Percentiles rank a stretch among this genome's conserved stretches.
phyloP scores from a whole-genome alignment of 2,113 vertebrate genomes.

The Istiophorus platypterus region DNA sequence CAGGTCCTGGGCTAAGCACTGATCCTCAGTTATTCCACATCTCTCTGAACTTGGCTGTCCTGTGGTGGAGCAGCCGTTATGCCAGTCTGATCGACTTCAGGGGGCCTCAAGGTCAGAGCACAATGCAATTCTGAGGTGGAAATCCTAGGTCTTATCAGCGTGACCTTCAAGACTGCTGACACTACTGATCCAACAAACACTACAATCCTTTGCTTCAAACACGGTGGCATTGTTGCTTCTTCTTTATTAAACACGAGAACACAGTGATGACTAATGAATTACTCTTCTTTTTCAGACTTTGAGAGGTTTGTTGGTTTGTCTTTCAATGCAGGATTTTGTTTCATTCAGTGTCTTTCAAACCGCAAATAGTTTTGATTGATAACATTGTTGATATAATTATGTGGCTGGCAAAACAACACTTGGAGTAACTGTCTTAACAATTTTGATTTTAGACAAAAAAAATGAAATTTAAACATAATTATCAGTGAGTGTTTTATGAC shows the following conservation, averaged over 20 bases:
- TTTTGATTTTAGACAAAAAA: neutral
- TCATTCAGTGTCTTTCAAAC: neutral
- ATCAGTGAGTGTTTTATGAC: neutral
- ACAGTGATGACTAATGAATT: neutral
- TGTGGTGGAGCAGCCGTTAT: constrained; percentile 60
- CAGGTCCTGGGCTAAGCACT: constrained; percentile 63
- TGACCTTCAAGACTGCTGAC: constrained; percentile 84
- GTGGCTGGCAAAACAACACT: neutral
- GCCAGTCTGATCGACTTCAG: constrained; percentile 80
- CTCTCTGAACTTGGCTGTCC: constrained; percentile 69
- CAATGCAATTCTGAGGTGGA: constrained; percentile 77
- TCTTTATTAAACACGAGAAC: constrained; percentile 36
- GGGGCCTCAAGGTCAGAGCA: constrained; percentile 79
- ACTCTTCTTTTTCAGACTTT: neutral
- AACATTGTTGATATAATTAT: neutral
- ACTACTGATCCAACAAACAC: constrained; percentile 76
- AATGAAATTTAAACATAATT: neutral
- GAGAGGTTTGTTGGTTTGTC: neutral
- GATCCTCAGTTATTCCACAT: constrained; percentile 74
- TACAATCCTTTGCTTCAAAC: constrained; percentile 42
- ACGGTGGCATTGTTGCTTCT: constrained; percentile 8
- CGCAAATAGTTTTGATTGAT: neutral
- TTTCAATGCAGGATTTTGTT: neutral
- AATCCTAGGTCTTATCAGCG: constrained; percentile 83
- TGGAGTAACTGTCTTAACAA: neutral